Conservation (phyloP, 2,113 vertebrate genomes). For the Nibea coibor region DNA sequence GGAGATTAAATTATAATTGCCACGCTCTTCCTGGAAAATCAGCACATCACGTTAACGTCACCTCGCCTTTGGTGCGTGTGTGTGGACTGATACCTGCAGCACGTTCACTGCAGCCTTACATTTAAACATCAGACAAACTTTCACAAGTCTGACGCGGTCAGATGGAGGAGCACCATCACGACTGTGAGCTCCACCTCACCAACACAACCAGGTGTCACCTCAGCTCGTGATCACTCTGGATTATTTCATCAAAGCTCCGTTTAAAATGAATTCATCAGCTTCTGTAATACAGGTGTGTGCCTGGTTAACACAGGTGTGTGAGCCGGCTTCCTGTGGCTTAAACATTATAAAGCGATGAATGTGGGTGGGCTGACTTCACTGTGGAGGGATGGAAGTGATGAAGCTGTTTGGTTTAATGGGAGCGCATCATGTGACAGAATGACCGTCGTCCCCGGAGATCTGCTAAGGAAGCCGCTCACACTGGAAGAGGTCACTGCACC, state of each 20-base stretch:
- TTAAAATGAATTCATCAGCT: too few relatives aligned
- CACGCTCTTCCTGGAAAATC: conserved; percentile 5
- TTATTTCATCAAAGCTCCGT: neutral
- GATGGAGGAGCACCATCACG: neutral
- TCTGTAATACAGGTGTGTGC: too few relatives aligned
- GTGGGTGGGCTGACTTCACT: neutral
- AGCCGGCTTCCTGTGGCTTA: neutral
- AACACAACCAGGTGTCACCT: neutral
- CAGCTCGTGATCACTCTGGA: neutral
- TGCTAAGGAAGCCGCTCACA: neutral
- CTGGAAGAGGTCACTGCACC: neutral
- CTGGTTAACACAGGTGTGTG: too few relatives aligned
- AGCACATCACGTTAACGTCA: conserved; percentile 13
- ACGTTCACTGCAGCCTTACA: neutral
- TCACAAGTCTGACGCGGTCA: too few relatives aligned
- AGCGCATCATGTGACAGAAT: too few relatives aligned
- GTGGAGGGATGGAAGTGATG: neutral
- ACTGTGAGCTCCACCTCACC: neutral
- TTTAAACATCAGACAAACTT: neutral
- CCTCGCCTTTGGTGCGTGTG: neutral
- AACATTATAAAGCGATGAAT: neutral
- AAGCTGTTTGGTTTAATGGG: neutral
- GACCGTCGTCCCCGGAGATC: neutral
- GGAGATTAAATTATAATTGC: conserved; percentile 29
- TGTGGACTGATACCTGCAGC: neutral